phyloP scores from a whole-genome alignment of 2,797 vertebrate species.

The Rallus crepitans region DNA sequence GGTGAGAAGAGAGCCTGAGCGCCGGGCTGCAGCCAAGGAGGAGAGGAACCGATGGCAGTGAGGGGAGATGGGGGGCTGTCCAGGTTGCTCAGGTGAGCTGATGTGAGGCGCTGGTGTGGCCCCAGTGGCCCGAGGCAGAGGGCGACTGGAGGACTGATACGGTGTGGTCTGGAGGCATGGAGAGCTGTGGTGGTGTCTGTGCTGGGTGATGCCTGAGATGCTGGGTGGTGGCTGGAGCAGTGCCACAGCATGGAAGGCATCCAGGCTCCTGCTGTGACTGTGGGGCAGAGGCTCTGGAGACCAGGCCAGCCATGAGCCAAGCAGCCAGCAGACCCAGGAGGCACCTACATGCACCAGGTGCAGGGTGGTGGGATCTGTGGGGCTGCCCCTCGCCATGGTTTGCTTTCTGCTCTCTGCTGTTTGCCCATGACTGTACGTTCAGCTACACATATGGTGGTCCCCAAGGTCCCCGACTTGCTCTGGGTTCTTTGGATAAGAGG shows the following conservation, averaged over 20 bases:
- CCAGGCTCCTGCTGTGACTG: neutral
- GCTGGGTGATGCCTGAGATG: neutral
- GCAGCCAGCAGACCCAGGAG: neutral
- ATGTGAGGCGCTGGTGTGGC: neutral
- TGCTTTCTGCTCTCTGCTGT: neutral
- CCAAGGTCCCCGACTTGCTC: accelerated
- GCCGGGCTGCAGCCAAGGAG: neutral
- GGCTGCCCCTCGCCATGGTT: neutral
- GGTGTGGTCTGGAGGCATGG: neutral
- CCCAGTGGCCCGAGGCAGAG: accelerated
- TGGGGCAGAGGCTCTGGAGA: neutral
- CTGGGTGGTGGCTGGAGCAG: neutral
- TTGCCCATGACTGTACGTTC: neutral
- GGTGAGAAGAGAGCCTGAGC: neutral
- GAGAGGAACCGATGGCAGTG: neutral
- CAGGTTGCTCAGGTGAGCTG: neutral
- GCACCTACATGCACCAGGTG: neutral
- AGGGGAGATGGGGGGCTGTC: no score
- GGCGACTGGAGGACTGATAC: neutral
- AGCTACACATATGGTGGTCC: neutral
- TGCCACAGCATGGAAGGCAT: neutral
- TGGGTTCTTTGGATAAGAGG: neutral
- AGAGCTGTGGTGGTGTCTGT: neutral
- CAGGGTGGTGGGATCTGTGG: accelerated
- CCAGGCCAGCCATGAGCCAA: neutral